Evolutionary conservation across 1,140 invertebrate species (phyloP).

Genomic region (Brachionus asplanchnoidis): DNA sequence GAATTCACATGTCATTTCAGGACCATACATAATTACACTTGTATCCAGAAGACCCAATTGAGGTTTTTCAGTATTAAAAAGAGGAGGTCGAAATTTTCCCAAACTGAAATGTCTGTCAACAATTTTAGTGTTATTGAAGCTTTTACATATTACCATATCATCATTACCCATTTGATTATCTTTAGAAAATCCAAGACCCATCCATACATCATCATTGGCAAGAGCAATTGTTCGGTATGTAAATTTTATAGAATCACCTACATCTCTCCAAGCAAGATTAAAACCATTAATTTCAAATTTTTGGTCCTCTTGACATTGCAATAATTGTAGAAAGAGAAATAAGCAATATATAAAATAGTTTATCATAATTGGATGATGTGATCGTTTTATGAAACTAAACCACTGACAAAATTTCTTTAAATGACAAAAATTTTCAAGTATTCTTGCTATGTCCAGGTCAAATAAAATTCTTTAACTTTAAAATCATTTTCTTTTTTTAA

Average conservation of each 20-base stretch:
- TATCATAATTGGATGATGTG: too few relatives aligned
- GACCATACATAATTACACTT: neutral
- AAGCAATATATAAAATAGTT: neutral
- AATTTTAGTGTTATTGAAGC: neutral
- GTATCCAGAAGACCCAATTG: neutral
- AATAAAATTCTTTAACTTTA: too few relatives aligned
- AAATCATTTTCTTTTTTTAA: too few relatives aligned
- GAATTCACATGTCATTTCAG: neutral
- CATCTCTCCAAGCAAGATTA: neutral
- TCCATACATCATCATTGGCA: neutral
- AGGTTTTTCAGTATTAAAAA: neutral
- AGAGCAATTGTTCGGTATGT: neutral
- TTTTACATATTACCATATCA: constrained; percentile 13
- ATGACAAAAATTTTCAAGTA: too few relatives aligned
- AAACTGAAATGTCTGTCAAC: neutral
- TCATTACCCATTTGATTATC: neutral
- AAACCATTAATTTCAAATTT: neutral
- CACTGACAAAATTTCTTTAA: too few relatives aligned
- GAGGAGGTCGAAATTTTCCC: neutral
- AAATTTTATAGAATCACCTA: neutral
- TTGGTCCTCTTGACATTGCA: neutral
- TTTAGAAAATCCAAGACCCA: constrained; percentile 10
- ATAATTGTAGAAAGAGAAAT: neutral
- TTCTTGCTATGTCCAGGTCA: too few relatives aligned
- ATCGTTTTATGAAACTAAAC: too few relatives aligned